phyloP scores from a whole-genome alignment of 2,888 invertebrate species.

The Tricholauxania praeusta region DNA sequence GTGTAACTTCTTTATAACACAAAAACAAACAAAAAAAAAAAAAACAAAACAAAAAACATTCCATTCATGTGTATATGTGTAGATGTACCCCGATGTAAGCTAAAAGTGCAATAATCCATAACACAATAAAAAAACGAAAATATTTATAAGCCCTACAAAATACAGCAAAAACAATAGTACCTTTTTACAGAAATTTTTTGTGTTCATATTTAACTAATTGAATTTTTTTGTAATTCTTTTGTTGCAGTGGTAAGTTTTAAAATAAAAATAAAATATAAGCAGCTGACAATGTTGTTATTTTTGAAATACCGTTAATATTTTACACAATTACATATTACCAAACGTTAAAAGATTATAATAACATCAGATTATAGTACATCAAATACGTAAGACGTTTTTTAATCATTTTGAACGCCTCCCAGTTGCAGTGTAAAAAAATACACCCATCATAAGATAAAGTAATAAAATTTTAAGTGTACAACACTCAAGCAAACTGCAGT shows the following conservation, averaged over 20 bases:
- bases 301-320: no score
- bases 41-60: slow-evolving; percentile 24
- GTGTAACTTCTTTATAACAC: slow-evolving; percentile 43
- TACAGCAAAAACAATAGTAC: slow-evolving; percentile 36
- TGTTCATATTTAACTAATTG: slow-evolving; percentile 38
- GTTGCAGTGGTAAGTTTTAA: slow-evolving; percentile 4
- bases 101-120: slow-evolving; percentile 11
- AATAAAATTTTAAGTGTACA: background rate
- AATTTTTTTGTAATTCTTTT: slow-evolving; percentile 17
- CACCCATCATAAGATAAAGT: background rate
- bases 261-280: background rate
- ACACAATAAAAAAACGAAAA: background rate
- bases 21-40: slow-evolving; percentile 33
- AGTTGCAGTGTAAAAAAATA: no score
- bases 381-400: background rate
- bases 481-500: no score
- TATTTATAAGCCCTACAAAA: slow-evolving; percentile 20
- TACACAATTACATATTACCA: no score
- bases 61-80: slow-evolving; percentile 1
- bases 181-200: slow-evolving; percentile 32
- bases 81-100: slow-evolving; percentile 9
- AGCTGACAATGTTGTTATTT: no score
- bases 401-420: no score
- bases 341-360: no score
- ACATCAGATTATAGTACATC: no score